Base-by-base conservation (phyloP, 2,797 vertebrate genomes). In the Ataeniobius toweri region DNA sequence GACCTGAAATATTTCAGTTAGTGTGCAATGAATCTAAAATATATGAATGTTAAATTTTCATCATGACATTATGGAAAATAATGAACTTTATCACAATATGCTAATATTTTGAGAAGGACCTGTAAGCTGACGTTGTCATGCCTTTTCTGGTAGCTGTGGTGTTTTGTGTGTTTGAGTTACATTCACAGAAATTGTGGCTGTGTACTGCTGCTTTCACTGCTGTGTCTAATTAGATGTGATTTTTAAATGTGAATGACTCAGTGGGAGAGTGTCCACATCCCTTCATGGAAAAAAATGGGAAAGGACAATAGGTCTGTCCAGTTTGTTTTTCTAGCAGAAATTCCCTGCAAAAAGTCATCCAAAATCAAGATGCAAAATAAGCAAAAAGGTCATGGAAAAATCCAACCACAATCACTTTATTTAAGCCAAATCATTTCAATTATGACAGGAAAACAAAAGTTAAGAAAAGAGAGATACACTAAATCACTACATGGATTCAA, bases 161-260 rank as follows among this genome's bases (percentile, higher is more conserved):
- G 28, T 36, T 14, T 31, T 31, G 31, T 1, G n/a, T 53, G 14
- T 53, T 36, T 53, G 28, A 9, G 28, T 31, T 13, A 51, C 48
- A 55, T 36, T 72, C 10, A 5, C 20, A 22, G 53, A 73, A 73
- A 39, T 41, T n/a, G 28, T 16, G 24, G 31, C 50, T 56, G 20
- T n/a, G 31, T 16, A n/a, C 22, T 56, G 31, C 22, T 41, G 71
- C 51, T 44, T 41, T 73, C 31, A 73, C 36, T 73, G 50, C 20
- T 36, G 51, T 72, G 50, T 55, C 71, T 72, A 73, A 55, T 73
- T 73, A 73, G 31, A 41, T 56, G 71, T 13, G 71, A 16, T 41
- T 73, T 41, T 73, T 22, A 36, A 5, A 56, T 73, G 71, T 53
- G 56, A 56, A 56, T 73, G 31, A 73, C 71, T 41, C 22, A 56